Conservation (phyloP, 2,888 invertebrate genomes). For the Dioctria rufipes region DNA sequence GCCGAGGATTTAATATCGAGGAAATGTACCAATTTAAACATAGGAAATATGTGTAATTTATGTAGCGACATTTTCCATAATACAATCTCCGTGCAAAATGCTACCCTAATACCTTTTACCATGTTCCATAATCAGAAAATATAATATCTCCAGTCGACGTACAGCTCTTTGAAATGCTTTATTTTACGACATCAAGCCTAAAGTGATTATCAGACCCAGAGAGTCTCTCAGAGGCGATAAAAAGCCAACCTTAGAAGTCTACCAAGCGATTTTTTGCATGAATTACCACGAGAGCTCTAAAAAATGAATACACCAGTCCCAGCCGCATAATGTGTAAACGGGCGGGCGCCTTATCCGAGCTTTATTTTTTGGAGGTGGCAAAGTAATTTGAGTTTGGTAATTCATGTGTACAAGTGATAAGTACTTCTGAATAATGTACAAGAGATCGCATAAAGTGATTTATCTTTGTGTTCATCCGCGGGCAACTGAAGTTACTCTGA, state of each 20-base stretch:
- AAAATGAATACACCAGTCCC: slow-evolving; percentile 30
- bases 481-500: not conserved
- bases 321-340: slow-evolving; percentile 12
- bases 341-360: slow-evolving; percentile 4
- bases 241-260: slow-evolving; percentile 17
- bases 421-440: slow-evolving; percentile 62
- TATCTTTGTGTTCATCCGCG: slow-evolving; percentile 33
- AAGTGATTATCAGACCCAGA: slow-evolving; percentile 41
- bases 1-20: too few relatives aligned
- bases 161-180: slow-evolving; percentile 10
- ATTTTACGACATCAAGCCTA: slow-evolving; percentile 32
- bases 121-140: too few relatives aligned
- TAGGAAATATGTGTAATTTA: too few relatives aligned
- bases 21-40: too few relatives aligned
- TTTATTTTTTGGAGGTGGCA: slow-evolving; percentile 20
- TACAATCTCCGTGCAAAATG: too few relatives aligned
- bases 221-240: slow-evolving; percentile 42
- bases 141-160: not conserved
- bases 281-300: slow-evolving; percentile 51
- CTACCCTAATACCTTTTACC: too few relatives aligned
- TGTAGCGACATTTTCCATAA: too few relatives aligned
- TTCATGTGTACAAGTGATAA: slow-evolving; percentile 62
- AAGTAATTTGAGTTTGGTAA: slow-evolving; percentile 60
- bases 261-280: slow-evolving; percentile 40
- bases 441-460: slow-evolving; percentile 57